These are phyloP conservation scores for Ochropleura plecta DNA, from an alignment of 2,888 invertebrate species.

Conservation along the genomic window DNA sequence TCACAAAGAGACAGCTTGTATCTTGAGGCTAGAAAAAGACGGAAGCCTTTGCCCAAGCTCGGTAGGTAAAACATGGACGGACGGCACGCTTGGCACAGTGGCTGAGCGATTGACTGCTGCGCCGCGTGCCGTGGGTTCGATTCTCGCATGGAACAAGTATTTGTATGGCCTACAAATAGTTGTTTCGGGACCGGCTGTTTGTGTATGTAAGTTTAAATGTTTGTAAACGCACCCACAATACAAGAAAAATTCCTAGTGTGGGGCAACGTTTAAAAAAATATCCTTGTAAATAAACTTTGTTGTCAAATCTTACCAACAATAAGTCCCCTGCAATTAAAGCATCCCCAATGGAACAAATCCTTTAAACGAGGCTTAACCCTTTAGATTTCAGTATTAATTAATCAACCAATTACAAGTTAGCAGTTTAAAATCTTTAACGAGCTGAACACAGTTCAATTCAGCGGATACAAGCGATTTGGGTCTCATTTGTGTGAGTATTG, in stretches of 20 bases:
- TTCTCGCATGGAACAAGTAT: too few species aligned
- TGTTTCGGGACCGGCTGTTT: too few species aligned
- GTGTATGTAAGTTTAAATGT: too few species aligned
- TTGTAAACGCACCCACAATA: too few species aligned
- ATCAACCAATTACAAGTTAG: slow-evolving; percentile 73
- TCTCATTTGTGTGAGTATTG: slow-evolving; percentile 16
- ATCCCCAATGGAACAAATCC: slow-evolving; percentile 61
- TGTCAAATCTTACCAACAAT: slow-evolving; percentile 19
- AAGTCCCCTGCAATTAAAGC: slow-evolving; percentile 43
- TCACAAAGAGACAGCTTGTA: neutral
- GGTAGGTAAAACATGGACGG: too few species aligned
- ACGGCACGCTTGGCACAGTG: too few species aligned
- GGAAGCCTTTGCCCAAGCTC: neutral
- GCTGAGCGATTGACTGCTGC: too few species aligned
- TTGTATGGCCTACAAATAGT: too few species aligned
- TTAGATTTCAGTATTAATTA: slow-evolving; percentile 71
- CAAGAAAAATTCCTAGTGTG: too few species aligned
- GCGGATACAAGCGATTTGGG: slow-evolving; percentile 55
- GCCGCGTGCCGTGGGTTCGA: too few species aligned
- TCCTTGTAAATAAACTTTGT: neutral
- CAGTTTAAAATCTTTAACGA: slow-evolving; percentile 69
- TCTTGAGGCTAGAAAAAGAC: neutral
- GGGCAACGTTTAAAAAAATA: neutral
- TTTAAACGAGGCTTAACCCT: slow-evolving; percentile 65
- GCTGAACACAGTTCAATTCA: slow-evolving; percentile 51